Evolutionary conservation across 2,797 vertebrate genomes (phyloP).

Genomic region (Enteromius trimaculatus): DNA sequence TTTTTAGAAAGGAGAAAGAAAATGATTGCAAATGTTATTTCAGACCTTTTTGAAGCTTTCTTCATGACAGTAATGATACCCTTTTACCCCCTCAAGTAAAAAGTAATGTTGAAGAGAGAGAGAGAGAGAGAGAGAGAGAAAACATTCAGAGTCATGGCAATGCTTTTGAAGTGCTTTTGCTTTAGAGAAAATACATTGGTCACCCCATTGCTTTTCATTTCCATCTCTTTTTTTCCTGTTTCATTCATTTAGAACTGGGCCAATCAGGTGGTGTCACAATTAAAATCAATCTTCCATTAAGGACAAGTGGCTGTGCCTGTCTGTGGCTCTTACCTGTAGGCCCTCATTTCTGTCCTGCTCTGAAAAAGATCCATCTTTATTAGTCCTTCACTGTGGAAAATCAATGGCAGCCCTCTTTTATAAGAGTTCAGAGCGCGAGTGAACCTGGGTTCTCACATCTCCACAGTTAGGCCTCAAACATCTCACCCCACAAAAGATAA

Average conservation of each 20-base stretch:
- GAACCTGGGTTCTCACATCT: conserved; percentile 3
- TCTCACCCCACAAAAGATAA: conserved; percentile 12
- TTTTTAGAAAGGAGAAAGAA: conserved; percentile 19
- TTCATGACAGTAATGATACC: conserved; percentile 24
- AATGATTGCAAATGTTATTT: not conserved
- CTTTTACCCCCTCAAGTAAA: conserved; percentile 27
- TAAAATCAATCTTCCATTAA: conserved; percentile 62
- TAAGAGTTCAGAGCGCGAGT: conserved; percentile 13
- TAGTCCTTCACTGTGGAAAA: conserved; percentile 52
- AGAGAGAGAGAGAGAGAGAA: not conserved
- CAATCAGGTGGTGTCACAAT: conserved; percentile 49
- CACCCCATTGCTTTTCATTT: conserved; percentile 44
- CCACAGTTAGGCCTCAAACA: conserved; percentile 6
- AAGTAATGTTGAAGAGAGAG: conserved; percentile 2
- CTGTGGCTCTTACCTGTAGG: conserved; percentile 55
- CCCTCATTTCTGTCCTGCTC: conserved; percentile 51
- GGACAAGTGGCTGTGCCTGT: conserved; percentile 50
- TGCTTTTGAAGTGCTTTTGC: conserved; percentile 45
- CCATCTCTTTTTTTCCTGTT: not conserved
- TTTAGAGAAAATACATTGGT: conserved; percentile 26
- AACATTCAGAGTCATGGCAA: not conserved
- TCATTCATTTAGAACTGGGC: conserved; percentile 37
- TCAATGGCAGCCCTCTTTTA: conserved; percentile 48
- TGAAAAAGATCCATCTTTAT: conserved; percentile 60
- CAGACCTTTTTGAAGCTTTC: conserved; percentile 35